These are phyloP conservation scores for Mamestra brassicae DNA, from an alignment of 2,888 invertebrate genomes.

Conservation along the genomic window DNA sequence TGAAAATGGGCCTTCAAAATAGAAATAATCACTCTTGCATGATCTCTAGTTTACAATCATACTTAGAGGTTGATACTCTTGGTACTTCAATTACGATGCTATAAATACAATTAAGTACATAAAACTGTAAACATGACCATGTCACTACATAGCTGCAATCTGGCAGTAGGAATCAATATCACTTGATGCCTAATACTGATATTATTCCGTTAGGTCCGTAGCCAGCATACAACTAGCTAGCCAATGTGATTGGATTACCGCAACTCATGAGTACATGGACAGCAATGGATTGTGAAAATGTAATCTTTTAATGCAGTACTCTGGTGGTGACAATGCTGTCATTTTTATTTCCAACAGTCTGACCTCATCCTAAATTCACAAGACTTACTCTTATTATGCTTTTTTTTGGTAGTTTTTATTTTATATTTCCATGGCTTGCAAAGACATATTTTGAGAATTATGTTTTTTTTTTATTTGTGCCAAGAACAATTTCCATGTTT, in stretches of 20 bases:
- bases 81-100: not conserved
- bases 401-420: not conserved
- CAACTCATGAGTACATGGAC: not conserved
- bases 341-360: not conserved
- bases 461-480: not conserved
- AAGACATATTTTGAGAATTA: not conserved
- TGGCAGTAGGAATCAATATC: conserved; percentile 15
- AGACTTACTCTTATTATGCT: not conserved
- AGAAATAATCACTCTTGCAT: not conserved
- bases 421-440: not conserved
- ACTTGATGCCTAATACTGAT: conserved; percentile 12
- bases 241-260: conserved; percentile 20
- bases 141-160: not conserved
- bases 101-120: not conserved
- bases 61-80: not conserved
- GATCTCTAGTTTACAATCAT: not conserved
- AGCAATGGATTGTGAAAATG: not conserved
- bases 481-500: not conserved
- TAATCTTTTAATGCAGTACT: conserved; percentile 3
- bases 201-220: not conserved
- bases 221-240: not conserved
- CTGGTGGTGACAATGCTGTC: not conserved
- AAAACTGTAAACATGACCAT: not conserved
- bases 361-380: not conserved
- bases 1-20: not conserved